Evolutionary conservation across 1,140 invertebrate genomes (phyloP), one percentile per base, ranked within the genome.

Genomic region (Pararge aegeria): DNA sequence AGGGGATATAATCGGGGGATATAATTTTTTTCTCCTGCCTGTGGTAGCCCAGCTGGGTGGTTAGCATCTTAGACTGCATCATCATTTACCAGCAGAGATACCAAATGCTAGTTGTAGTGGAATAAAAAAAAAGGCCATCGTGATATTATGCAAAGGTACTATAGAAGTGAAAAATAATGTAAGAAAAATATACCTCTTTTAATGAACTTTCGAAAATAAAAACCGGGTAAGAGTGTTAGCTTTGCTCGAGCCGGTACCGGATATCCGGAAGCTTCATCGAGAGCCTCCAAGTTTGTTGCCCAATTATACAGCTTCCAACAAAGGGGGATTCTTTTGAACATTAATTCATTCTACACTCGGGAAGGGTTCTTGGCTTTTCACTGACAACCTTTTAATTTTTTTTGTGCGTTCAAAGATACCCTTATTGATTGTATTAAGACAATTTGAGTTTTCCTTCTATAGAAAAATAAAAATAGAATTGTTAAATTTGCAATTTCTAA

Each of bases 191-290:
- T 10, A 10, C 40, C 15, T 2, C 40, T 7, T 10, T 29, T 29
- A 29, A 49, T 29, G 24, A 49, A 29, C 21, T 49, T 49, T 49
- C 19, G 5, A 49, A 53, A 38, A 53, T 16, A 37, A 40, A 52
- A 53, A 38, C 30, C 51, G 51, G 51, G 21, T 53, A 53, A 53
- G 37, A 24, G 37, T 40, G 37, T 38, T 24, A 53, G 51, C 37
- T 52, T 59, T 52, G 49, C 40, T 61, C 48, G 38, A 44, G 54
- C 15, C 34, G 49, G 56, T 16, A 60, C 53, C 73, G 73, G 73
- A 75, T 58, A 49, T 75, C 73, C 73, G 70, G 65, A 21, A 56
- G 61, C 66, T 66, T 56, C 60, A 51, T 66, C 60, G 50, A 57
- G 42, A 38, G 50, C 40, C 61, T 63, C 15, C 27, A 55, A 69